Percentiles rank a stretch among this genome's conserved stretches.
phyloP scores from a whole-genome alignment of 2,888 invertebrate species.

The Hypomecis atomaria region DNA sequence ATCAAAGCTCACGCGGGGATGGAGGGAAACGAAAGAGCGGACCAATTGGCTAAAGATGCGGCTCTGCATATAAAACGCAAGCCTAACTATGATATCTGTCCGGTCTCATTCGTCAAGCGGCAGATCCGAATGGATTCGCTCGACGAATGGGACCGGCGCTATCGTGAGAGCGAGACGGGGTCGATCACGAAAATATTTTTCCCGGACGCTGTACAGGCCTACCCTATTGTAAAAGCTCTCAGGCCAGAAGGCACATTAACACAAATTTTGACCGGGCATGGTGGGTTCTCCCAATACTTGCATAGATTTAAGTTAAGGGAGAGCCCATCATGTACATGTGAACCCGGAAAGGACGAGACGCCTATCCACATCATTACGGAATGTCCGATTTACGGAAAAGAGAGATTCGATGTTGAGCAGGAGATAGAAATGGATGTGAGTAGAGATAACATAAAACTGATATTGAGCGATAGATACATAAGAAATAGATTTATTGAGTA shows the following conservation, averaged over 20 bases:
- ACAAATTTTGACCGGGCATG: conserved; percentile 30
- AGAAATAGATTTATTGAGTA: conserved; percentile 3
- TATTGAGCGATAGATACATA: neutral
- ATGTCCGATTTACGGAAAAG: conserved; percentile 5
- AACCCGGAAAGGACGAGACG: conserved; percentile 12
- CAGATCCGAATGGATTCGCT: conserved; percentile 27
- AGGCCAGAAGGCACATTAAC: neutral
- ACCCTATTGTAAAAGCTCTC: conserved; percentile 2
- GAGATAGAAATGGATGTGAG: neutral
- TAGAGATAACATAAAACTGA: neutral
- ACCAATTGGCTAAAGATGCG: conserved; percentile 12
- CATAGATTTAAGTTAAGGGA: conserved; percentile 30
- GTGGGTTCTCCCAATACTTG: conserved; percentile 37
- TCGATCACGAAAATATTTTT: conserved; percentile 32
- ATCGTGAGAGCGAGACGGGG: conserved; percentile 11
- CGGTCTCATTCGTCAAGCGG: conserved; percentile 28
- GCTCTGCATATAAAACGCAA: too few relatives aligned
- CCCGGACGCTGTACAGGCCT: conserved; percentile 18
- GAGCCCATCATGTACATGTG: conserved; percentile 35
- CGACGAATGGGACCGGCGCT: conserved; percentile 13
- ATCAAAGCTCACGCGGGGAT: conserved; percentile 36
- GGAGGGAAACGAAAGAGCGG: conserved; percentile 37
- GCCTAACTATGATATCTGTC: too few relatives aligned
- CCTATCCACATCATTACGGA: conserved; percentile 13
- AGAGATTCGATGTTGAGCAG: neutral